These are phyloP conservation scores for Eupithecia pulchellata DNA, from an alignment of 2,888 invertebrate genomes.

Conservation along the genomic window DNA sequence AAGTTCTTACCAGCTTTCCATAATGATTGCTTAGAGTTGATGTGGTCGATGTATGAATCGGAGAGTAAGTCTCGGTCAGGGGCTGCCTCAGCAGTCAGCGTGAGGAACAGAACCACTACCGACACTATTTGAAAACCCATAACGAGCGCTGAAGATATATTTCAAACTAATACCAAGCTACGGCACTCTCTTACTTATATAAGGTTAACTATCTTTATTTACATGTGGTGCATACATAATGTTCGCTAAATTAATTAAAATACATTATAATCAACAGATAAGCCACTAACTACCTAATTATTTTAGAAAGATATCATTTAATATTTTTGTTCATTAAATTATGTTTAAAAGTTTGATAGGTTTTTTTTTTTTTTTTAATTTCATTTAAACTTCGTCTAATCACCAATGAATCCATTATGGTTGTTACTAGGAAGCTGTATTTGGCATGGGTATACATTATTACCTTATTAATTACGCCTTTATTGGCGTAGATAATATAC, in stretches of 20 bases:
- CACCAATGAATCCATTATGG: too few relatives aligned
- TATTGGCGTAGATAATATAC: too few relatives aligned
- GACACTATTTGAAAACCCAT: conserved; percentile 6
- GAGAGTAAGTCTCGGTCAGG: conserved; percentile 78
- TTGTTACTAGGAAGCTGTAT: too few relatives aligned
- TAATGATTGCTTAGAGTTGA: conserved; percentile 87
- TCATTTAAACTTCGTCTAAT: too few relatives aligned
- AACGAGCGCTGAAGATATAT: background rate
- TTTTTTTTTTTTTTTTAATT: too few relatives aligned
- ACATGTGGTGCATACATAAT: too few relatives aligned
- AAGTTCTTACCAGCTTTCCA: conserved; percentile 93
- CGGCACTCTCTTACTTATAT: background rate
- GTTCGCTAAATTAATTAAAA: background rate
- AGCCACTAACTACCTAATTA: background rate
- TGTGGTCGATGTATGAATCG: conserved; percentile 87
- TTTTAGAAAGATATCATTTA: background rate
- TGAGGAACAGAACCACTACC: background rate
- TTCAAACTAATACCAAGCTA: background rate
- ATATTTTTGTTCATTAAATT: background rate
- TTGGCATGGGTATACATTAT: too few relatives aligned
- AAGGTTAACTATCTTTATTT: too few relatives aligned
- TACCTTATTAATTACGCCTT: too few relatives aligned
- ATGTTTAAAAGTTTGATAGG: background rate
- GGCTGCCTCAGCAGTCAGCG: background rate
- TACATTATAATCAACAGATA: background rate